A percentile compares a stretch with the other conserved stretches of the same genome.
phyloP scores from a whole-genome alignment of 2,113 vertebrate species.

The Notechis scutatus region DNA sequence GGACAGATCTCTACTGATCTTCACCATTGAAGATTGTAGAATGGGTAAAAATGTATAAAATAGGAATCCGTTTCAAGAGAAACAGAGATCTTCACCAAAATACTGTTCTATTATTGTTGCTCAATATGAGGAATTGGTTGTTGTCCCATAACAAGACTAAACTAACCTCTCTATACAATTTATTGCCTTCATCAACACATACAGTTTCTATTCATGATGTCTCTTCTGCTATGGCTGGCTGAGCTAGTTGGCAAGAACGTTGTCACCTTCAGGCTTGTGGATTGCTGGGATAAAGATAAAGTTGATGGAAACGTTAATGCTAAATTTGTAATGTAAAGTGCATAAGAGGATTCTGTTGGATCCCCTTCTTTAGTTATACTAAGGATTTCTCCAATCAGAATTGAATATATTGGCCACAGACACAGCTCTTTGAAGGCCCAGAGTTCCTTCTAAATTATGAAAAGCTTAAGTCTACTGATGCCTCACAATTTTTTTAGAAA shows the following conservation, averaged over 20 bases:
- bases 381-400: not conserved
- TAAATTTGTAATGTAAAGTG: not conserved
- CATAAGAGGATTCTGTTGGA: not conserved
- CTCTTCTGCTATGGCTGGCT: not conserved
- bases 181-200: not conserved
- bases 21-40: not conserved
- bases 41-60: not conserved
- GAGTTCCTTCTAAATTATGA: not conserved
- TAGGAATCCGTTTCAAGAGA: not conserved
- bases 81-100: not conserved
- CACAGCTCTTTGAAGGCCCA: not conserved
- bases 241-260: not conserved
- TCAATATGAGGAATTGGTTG: not conserved
- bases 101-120: not conserved
- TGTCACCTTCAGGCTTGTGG: not conserved
- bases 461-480: not conserved
- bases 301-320: not conserved
- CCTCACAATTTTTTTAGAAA: not conserved
- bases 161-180: not conserved
- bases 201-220: not conserved
- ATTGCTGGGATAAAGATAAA: not conserved
- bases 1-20: not conserved
- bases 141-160: not conserved
- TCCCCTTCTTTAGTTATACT: not conserved
- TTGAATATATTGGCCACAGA: not conserved